Evolutionary conservation across 2,797 vertebrate genomes (phyloP), one percentile per base, ranked within the genome.

Genomic region (Argya squamiceps): DNA sequence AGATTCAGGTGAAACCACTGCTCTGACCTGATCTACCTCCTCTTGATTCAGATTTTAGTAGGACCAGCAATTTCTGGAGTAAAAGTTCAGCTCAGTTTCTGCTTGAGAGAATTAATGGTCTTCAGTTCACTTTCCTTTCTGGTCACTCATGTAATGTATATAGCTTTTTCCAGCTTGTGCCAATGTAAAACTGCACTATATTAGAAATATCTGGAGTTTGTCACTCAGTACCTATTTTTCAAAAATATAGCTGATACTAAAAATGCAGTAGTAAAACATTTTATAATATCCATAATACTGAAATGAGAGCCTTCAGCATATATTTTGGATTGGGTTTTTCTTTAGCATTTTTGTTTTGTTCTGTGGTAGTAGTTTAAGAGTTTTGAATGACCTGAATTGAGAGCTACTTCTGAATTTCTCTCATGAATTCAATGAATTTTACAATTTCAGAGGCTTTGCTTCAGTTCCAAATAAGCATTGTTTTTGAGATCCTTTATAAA

Each of bases 181-280:
- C 46, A 30, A n/a, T 82, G 75, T 44, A 49, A 56, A 89, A 53
- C 39, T 46, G 6, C 34, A 37, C 46, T 16, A 2, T 39, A 34
- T 36, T 73, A 76, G 39, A 93, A 93, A 47, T 68, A 64, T 63
- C 85, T 88, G 53, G 30, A 63, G 67, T 93, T 53, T 88, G 70
- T 93, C 88, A 63, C 39, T 84, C 59, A 12, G 46, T 55, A 52
- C 16, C n/a, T 15, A 43, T 89, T 94, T 94, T 87, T 52, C 63
- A 79, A 50, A 91, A 93, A 53, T 67, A 52, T 2, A 79, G 24
- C 80, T 84, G 65, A 52, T 67, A 56, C 29, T 87, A 60, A 82
- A 92, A 96, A 69, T 41, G 34, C 44, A 60, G 59, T 68, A 86
- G 29, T 86, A 92, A 95, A 96, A 44, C 11, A 46, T 82, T 93